Evolutionary conservation across 2,797 vertebrate species (phyloP).

Genomic region (Mus minutoides): DNA sequence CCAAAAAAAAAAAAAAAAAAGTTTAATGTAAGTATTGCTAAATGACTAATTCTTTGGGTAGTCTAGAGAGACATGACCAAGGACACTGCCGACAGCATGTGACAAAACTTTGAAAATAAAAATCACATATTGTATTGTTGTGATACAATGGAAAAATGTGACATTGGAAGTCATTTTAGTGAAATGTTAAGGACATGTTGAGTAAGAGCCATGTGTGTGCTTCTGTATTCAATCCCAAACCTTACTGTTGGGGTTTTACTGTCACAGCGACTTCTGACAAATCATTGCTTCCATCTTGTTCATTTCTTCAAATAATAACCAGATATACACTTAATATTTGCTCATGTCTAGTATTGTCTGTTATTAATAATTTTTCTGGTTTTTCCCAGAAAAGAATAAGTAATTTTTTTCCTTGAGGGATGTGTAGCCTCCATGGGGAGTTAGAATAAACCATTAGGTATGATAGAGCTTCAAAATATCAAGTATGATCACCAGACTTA

Average conservation of each 20-base stretch:
- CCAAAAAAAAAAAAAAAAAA: no score
- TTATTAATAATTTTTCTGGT: not conserved
- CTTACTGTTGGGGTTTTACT: not conserved
- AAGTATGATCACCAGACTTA: not conserved
- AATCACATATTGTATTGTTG: not conserved
- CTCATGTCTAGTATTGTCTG: not conserved
- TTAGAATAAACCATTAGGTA: not conserved
- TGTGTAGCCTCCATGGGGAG: not conserved
- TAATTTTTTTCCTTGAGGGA: not conserved
- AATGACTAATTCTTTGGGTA: not conserved
- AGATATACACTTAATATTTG: not conserved
- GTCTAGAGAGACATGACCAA: not conserved
- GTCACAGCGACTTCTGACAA: not conserved
- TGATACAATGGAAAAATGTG: not conserved
- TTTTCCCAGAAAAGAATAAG: not conserved
- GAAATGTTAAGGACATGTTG: slow-evolving; percentile 19
- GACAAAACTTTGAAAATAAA: not conserved
- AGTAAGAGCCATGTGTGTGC: not conserved
- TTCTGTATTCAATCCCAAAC: not conserved
- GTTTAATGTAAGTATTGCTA: slow-evolving; percentile 1
- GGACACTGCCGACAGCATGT: not conserved
- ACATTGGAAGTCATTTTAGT: not conserved
- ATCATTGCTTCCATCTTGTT: not conserved
- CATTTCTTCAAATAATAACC: not conserved
- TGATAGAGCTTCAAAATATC: not conserved